A percentile compares a stretch with the other conserved stretches of the same genome.
These are phyloP conservation scores for Melanotaenia pygmaea DNA, from an alignment of 2,797 vertebrate species.

Conservation along the genomic window DNA sequence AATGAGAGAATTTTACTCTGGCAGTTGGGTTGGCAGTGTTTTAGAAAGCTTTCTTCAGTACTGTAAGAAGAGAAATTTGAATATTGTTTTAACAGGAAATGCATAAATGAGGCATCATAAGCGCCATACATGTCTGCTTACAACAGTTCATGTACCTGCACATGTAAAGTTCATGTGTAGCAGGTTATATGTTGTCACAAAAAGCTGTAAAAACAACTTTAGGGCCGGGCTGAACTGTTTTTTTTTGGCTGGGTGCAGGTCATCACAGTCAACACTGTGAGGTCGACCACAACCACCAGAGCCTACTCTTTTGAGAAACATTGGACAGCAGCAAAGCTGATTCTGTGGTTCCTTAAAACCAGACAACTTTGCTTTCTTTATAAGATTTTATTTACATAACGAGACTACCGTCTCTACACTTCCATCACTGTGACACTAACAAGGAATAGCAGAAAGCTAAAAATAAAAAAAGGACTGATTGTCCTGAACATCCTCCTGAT, in stretches of 20 bases:
- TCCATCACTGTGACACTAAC: constrained; percentile 33
- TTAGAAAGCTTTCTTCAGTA: background rate
- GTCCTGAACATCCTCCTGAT: constrained; percentile 33
- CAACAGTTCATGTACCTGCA: background rate
- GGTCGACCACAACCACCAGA: background rate
- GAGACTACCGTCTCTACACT: background rate
- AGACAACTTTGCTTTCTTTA: background rate
- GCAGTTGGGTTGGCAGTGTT: background rate
- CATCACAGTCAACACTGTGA: background rate
- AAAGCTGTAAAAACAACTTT: background rate
- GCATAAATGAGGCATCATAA: background rate
- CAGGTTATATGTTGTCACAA: background rate
- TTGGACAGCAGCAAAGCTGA: background rate
- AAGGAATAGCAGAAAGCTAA: constrained; percentile 9
- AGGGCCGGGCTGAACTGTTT: background rate
- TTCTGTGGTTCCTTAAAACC: background rate
- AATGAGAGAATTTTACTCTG: background rate
- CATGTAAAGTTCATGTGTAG: background rate
- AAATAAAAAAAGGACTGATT: constrained; percentile 1
- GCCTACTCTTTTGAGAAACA: background rate
- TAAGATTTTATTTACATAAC: constrained; percentile 8
- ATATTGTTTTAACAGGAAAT: background rate
- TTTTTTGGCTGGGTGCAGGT: background rate
- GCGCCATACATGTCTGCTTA: background rate
- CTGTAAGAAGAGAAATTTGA: background rate